Evolutionary conservation across 1,140 invertebrate species (phyloP).

Genomic region (Bombus balteatus): DNA sequence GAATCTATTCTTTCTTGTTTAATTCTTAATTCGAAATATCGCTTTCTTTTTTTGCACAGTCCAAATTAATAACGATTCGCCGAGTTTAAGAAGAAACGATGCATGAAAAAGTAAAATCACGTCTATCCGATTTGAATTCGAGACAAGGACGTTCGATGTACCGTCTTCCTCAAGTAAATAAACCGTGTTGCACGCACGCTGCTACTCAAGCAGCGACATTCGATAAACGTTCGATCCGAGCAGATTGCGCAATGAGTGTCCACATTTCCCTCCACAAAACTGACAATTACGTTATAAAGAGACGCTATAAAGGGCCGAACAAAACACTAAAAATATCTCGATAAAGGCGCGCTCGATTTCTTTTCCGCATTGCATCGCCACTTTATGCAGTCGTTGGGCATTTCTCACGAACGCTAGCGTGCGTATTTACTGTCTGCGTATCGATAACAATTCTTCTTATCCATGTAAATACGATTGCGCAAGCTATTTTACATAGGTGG

Average conservation of each 20-base stretch:
- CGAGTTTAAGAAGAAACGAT: too few relatives aligned
- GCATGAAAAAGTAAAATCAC: too few relatives aligned
- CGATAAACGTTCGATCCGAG: conserved; percentile 10
- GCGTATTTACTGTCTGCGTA: too few relatives aligned
- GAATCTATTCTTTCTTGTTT: too few relatives aligned
- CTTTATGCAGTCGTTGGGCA: not conserved
- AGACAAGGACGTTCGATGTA: not conserved
- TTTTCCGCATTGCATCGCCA: not conserved
- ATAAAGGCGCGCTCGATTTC: not conserved
- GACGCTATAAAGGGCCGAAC: not conserved
- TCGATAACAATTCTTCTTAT: too few relatives aligned
- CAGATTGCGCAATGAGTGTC: conserved; percentile 2
- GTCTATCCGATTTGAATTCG: too few relatives aligned
- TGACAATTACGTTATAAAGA: conserved; percentile 28
- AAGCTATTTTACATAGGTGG: too few relatives aligned
- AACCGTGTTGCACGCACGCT: not conserved
- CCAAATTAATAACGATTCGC: too few relatives aligned
- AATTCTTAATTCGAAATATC: too few relatives aligned
- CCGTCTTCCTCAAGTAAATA: not conserved
- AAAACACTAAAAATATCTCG: not conserved
- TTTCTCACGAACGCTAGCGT: not conserved
- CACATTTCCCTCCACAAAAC: not conserved
- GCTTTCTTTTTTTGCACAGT: too few relatives aligned
- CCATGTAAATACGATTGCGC: too few relatives aligned
- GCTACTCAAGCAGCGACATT: not conserved